These are phyloP conservation scores for Lucilia cuprina DNA, from an alignment of 1,140 invertebrate species.

Conservation along the genomic window DNA sequence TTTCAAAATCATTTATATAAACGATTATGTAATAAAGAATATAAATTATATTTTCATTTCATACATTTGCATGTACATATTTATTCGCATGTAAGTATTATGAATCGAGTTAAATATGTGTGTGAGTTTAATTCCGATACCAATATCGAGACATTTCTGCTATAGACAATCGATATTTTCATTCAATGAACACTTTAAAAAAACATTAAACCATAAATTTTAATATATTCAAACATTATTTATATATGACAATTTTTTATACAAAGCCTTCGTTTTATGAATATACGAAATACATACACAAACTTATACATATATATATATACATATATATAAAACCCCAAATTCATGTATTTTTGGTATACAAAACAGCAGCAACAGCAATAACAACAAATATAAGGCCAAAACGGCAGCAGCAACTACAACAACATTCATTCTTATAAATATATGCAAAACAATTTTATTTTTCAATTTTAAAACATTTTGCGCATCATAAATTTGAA, in stretches of 20 bases:
- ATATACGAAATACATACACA: not conserved
- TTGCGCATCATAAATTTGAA: conserved; percentile 12
- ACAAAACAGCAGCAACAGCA: not conserved
- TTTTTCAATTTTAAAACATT: conserved; percentile 16
- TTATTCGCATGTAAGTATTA: not conserved
- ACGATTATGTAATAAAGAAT: not conserved
- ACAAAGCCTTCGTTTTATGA: not conserved
- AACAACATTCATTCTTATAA: not conserved
- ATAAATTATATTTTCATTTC: no score
- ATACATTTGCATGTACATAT: no score
- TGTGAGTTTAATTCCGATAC: not conserved
- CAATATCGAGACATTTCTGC: not conserved
- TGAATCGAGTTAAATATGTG: not conserved
- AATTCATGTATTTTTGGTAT: not conserved
- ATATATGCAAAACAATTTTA: conserved; percentile 17
- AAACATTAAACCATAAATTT: conserved; percentile 12
- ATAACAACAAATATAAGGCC: not conserved
- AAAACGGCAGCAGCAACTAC: not conserved
- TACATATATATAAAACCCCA: not conserved
- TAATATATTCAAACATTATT: conserved; percentile 18
- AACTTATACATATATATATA: not conserved
- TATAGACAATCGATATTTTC: conserved; percentile 1
- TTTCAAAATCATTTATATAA: not conserved
- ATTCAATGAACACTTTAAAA: conserved; percentile 8
- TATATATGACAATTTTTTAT: conserved; percentile 4